Evolutionary conservation across 2,888 invertebrate genomes (phyloP).

Genomic region (Physocephala rufipes): DNA sequence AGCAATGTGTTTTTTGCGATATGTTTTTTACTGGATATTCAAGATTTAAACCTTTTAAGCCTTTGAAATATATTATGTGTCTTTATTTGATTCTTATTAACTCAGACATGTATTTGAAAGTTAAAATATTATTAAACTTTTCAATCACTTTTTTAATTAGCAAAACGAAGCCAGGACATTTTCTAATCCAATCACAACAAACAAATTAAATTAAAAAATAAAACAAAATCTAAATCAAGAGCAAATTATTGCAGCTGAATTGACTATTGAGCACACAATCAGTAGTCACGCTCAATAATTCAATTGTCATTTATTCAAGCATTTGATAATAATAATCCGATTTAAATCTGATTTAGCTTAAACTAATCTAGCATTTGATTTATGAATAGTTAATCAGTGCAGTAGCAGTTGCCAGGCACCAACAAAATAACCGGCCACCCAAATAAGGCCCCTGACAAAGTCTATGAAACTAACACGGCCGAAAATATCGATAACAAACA

Average conservation of each 20-base stretch:
- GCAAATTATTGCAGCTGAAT: neutral
- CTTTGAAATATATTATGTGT: too few species aligned
- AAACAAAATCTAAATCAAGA: neutral
- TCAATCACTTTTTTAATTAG: too few species aligned
- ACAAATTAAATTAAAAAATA: neutral
- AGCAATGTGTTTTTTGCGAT: too few species aligned
- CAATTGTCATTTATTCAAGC: conserved; percentile 38
- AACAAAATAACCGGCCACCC: too few species aligned
- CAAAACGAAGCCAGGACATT: neutral
- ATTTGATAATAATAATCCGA: conserved; percentile 43
- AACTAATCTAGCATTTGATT: conserved; percentile 39
- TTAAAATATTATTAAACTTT: too few species aligned
- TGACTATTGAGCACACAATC: neutral
- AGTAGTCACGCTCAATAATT: conserved; percentile 6
- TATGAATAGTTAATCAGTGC: neutral
- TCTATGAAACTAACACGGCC: neutral
- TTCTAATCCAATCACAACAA: neutral
- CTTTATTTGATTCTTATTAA: too few species aligned
- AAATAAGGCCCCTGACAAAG: too few species aligned
- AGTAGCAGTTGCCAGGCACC: neutral
- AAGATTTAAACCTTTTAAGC: too few species aligned
- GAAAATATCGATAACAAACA: too few species aligned
- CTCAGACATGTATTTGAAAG: too few species aligned
- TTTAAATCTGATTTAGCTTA: conserved; percentile 46
- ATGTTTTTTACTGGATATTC: too few species aligned